phyloP scores from a whole-genome alignment of 2,888 invertebrate species.

The Villa cingulata region DNA sequence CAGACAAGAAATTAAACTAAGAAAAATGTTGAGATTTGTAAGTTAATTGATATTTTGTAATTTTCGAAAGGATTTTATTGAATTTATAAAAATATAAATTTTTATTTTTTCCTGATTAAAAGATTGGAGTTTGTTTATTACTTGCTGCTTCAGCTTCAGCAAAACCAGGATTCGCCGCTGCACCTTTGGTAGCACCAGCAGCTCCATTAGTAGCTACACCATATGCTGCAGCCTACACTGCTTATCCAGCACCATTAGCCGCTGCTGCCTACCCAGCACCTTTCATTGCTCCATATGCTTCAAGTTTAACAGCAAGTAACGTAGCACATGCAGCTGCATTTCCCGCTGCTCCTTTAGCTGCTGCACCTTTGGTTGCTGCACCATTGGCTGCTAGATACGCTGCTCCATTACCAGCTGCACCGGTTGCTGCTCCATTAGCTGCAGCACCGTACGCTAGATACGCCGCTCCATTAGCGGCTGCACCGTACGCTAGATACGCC shows the following conservation, averaged over 20 bases:
- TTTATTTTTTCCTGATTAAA: no score
- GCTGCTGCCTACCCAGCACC: conserved; percentile 27
- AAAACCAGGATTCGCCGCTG: no score
- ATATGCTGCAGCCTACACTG: background rate
- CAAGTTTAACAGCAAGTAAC: conserved; percentile 21
- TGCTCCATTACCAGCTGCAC: conserved; percentile 20
- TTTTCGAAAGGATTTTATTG: no score
- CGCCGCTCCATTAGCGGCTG: conserved; percentile 13
- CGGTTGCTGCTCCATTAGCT: conserved; percentile 18
- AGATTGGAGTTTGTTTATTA: no score
- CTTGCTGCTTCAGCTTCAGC: no score
- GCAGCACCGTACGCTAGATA: background rate
- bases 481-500: background rate
- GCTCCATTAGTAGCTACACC: background rate
- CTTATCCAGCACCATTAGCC: conserved; percentile 12
- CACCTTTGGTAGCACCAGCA: no score
- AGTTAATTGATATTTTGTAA: no score
- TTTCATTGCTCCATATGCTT: conserved; percentile 26
- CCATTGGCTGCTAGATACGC: conserved; percentile 39
- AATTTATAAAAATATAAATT: no score
- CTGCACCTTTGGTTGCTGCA: conserved; percentile 41
- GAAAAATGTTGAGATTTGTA: no score
- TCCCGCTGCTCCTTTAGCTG: conserved; percentile 49
- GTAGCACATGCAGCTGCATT: conserved; percentile 32
- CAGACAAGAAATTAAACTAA: no score